Conservation (phyloP, 2,113 vertebrate genomes). For the Pogona vitticeps region DNA sequence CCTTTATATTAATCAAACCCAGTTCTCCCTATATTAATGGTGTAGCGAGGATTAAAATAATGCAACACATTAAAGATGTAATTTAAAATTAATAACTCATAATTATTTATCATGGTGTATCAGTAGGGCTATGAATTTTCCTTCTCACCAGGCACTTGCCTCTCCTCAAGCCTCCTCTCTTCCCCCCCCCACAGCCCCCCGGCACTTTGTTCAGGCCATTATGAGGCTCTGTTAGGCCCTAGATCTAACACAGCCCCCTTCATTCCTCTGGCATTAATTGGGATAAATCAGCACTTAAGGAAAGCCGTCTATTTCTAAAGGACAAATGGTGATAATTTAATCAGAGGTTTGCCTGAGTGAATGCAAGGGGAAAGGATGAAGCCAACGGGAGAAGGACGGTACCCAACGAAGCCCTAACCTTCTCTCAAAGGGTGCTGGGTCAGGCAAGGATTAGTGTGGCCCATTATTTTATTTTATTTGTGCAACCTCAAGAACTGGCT, state of each 20-base stretch:
- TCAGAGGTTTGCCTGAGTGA: slow-evolving; percentile 39
- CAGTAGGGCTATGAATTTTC: slow-evolving; percentile 82
- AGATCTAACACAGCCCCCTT: slow-evolving; percentile 57
- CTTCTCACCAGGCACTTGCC: slow-evolving; percentile 64
- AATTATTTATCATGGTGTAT: slow-evolving; percentile 87
- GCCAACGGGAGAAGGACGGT: too few relatives aligned
- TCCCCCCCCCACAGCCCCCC: slow-evolving; percentile 31
- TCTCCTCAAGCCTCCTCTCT: slow-evolving; percentile 66
- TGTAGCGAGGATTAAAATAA: slow-evolving; percentile 84
- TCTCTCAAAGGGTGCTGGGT: background rate
- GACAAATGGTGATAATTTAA: slow-evolving; percentile 72
- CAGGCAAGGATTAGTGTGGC: too few relatives aligned
- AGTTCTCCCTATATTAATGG: slow-evolving; percentile 80
- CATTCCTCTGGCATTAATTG: slow-evolving; percentile 56
- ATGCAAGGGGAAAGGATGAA: background rate
- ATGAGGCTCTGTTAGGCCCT: slow-evolving; percentile 46
- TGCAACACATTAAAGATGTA: slow-evolving; percentile 87
- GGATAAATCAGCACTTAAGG: slow-evolving; percentile 71
- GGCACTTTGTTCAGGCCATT: slow-evolving; percentile 52
- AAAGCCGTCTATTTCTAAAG: slow-evolving; percentile 71
- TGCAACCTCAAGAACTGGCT: too few relatives aligned
- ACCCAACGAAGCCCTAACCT: background rate
- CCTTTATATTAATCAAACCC: slow-evolving; percentile 83
- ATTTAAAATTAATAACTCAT: slow-evolving; percentile 91
- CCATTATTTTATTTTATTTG: too few relatives aligned